Percentiles rank a stretch among this genome's conserved stretches.
Conservation (phyloP, 2,888 invertebrate species). For the Camponotus fellah region DNA sequence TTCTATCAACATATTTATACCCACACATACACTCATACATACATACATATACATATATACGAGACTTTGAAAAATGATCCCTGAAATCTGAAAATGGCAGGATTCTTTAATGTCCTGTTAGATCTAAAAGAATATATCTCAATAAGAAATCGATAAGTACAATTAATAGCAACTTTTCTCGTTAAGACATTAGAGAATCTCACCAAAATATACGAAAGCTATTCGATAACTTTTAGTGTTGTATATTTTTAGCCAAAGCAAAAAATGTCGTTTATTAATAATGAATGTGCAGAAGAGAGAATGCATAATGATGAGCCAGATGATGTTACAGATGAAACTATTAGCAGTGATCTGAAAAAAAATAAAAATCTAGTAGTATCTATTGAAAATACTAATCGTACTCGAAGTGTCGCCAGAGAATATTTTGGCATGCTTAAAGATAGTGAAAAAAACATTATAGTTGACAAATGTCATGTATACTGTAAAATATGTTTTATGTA, state of each 20-base stretch:
- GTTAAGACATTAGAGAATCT: no score
- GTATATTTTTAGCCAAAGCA: not conserved
- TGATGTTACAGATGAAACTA: not conserved
- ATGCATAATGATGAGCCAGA: not conserved
- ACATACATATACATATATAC: no score
- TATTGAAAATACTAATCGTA: slow-evolving; percentile 23
- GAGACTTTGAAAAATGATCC: no score
- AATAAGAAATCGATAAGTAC: no score
- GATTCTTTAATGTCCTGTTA: no score
- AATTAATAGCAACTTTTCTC: no score
- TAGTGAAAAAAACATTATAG: not conserved
- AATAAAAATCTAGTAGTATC: slow-evolving; percentile 7
- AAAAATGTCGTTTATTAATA: slow-evolving; percentile 3
- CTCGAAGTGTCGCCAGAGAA: slow-evolving; percentile 24
- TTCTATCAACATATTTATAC: no score
- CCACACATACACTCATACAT: no score
- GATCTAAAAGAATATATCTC: no score
- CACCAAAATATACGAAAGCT: no score
- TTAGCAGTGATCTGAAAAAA: not conserved
- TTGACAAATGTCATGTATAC: slow-evolving; percentile 17
- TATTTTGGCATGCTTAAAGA: slow-evolving; percentile 13
- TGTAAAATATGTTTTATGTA: slow-evolving; percentile 25
- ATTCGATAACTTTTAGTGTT: no score
- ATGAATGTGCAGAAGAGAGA: not conserved
- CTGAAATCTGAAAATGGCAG: no score